Percentiles rank a stretch among this genome's conserved stretches.
phyloP scores from a whole-genome alignment of 2,797 vertebrate genomes.

The Sebastolobus alascanus region DNA sequence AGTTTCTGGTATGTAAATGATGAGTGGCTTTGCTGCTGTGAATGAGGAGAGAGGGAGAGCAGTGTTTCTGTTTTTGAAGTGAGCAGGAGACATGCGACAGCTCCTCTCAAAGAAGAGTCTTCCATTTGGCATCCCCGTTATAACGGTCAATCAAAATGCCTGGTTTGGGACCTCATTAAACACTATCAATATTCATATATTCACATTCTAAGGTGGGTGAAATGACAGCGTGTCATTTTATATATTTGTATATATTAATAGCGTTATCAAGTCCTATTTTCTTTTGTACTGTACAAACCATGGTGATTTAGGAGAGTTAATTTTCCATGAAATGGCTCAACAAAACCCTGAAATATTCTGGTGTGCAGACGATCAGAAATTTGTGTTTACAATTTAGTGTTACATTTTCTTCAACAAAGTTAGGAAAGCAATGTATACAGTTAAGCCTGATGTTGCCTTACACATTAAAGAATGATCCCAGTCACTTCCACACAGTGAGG shows the following conservation, averaged over 20 bases:
- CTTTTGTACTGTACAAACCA: neutral
- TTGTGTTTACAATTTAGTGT: no score
- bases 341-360: no score
- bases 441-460: no score
- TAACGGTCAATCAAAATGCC: conserved; percentile 28
- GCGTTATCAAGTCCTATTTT: neutral
- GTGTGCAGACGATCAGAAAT: neutral
- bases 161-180: conserved; percentile 52
- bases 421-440: no score
- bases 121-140: conserved; percentile 37
- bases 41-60: conserved; percentile 28
- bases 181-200: conserved; percentile 15
- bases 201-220: neutral
- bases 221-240: neutral
- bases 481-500: no score
- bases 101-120: conserved; percentile 37
- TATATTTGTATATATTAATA: neutral
- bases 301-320: no score
- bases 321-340: neutral
- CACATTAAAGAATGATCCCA: no score
- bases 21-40: conserved; percentile 52
- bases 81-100: conserved; percentile 61
- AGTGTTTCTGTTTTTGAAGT: conserved; percentile 47
- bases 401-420: no score
- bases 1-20: conserved; percentile 79